Conservation (phyloP, 1,140 invertebrate species). For the Lepidurus packardi region DNA sequence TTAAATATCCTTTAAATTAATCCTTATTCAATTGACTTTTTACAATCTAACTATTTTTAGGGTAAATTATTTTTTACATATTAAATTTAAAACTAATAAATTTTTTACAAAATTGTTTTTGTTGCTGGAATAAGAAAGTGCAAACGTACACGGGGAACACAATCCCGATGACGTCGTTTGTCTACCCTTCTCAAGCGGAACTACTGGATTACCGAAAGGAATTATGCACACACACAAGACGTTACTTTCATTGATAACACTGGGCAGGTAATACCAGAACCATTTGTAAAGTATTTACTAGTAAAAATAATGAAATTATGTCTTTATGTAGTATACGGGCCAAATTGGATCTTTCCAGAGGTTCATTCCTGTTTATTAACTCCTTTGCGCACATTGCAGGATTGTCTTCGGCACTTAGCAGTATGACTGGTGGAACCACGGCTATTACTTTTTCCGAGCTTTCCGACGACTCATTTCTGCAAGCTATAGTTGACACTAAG, state of each 20-base stretch:
- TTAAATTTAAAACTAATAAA: too few relatives aligned
- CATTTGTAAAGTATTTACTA: too few relatives aligned
- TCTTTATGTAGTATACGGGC: neutral
- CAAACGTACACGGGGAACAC: neutral
- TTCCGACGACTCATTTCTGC: neutral
- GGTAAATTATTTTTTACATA: too few relatives aligned
- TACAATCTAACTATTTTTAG: too few relatives aligned
- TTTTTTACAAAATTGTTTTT: too few relatives aligned
- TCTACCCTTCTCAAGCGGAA: constrained; percentile 36
- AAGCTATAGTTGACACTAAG: neutral
- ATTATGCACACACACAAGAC: constrained; percentile 40
- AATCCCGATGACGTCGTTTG: constrained; percentile 24
- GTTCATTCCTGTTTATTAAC: constrained; percentile 12
- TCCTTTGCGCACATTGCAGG: constrained; percentile 7
- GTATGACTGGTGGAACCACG: neutral
- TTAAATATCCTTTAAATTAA: neutral
- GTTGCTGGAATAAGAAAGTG: too few relatives aligned
- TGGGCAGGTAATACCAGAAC: neutral
- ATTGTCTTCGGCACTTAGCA: neutral
- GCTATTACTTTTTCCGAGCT: neutral
- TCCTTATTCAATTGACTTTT: too few relatives aligned
- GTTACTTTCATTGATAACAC: constrained; percentile 19
- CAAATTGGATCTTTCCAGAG: neutral
- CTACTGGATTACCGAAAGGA: constrained; percentile 38
- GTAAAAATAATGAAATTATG: neutral